Base-by-base conservation (phyloP, 2,888 invertebrate species). In the Cheilosia vulpina region DNA sequence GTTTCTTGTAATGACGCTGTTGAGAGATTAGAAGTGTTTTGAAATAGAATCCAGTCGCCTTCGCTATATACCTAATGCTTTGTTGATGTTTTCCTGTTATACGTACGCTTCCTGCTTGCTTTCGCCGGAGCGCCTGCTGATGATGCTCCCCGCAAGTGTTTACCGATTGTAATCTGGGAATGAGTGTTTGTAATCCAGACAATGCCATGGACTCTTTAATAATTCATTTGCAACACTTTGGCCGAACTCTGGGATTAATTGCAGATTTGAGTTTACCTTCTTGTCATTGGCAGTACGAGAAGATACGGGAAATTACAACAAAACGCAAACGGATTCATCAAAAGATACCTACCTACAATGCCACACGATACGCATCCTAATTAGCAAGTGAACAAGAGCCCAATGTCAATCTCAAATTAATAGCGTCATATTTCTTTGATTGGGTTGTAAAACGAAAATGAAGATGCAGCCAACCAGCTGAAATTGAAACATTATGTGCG, bases 81-180 rank as follows among this genome's bases (percentile, higher is more conserved):
- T 78, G 65, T 71, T 58, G 63, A 58, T 71, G 57, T 65, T 65
- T 78, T 71, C 63, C 78, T 52, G 57, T 79, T 58, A 17, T 50
- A 52, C 65, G 31, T 58, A 52, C 65, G 43, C 58, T 71, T 78
- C 78, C 78, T 79, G 11, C 38, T 13, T 13, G 78, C 69, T 63
- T 78, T 73, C 21, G 57, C 11, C 24, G 53, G 13, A 43, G 52
- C 27, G 11, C 4, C 4, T 24, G 21, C 6, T 47, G 27, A 53
- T 47, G 62, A 15, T 71, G 50, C 71, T 72, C 57, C 52, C 31
- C 65, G 24, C 65, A 72, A 72, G 71, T 79, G 78, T 72, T 79
- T 72, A 72, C 78, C 65, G 71, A 79, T 65, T 58, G 63, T 79
- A 79, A 79, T 79, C 65, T 38, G 58, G 72, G 57, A 79, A 45